phyloP scores from a whole-genome alignment of 2,797 vertebrate genomes.

The Chrosomus eos region DNA sequence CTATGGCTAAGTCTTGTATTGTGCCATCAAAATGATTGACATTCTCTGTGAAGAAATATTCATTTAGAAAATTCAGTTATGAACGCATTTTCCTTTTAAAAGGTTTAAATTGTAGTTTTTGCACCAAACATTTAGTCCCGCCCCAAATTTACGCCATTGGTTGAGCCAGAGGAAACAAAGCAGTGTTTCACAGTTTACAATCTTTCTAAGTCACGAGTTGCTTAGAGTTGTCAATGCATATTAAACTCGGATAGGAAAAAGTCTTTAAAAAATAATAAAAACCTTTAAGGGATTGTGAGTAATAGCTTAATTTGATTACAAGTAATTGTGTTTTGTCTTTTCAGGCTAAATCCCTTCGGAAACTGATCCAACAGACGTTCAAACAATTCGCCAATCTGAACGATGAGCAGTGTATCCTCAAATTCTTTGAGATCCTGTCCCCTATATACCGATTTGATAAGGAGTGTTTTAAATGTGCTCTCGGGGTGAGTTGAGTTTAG shows the following conservation, averaged over 20 bases:
- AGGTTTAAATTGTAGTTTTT: background rate
- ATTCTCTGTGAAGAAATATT: background rate
- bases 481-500: constrained; percentile 84
- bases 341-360: constrained; percentile 94
- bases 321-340: constrained; percentile 16
- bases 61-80: background rate
- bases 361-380: constrained; percentile 97
- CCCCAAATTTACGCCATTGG: too few relatives aligned
- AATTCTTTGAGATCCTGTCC: constrained; percentile 97
- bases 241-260: background rate
- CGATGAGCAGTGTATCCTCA: constrained; percentile 96
- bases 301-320: background rate
- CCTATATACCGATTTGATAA: constrained; percentile 97
- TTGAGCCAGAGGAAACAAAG: background rate
- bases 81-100: background rate
- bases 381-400: constrained; percentile 97
- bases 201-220: background rate
- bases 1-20: background rate
- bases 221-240: background rate
- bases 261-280: background rate
- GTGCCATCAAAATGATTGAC: background rate
- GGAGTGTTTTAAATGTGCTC: constrained; percentile 98
- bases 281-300: background rate
- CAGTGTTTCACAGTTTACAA: background rate
- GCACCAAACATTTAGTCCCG: background rate